Evolutionary conservation across 2,888 invertebrate species (phyloP), one percentile per base, ranked within the genome.

Genomic region (Campoplex capitator): DNA sequence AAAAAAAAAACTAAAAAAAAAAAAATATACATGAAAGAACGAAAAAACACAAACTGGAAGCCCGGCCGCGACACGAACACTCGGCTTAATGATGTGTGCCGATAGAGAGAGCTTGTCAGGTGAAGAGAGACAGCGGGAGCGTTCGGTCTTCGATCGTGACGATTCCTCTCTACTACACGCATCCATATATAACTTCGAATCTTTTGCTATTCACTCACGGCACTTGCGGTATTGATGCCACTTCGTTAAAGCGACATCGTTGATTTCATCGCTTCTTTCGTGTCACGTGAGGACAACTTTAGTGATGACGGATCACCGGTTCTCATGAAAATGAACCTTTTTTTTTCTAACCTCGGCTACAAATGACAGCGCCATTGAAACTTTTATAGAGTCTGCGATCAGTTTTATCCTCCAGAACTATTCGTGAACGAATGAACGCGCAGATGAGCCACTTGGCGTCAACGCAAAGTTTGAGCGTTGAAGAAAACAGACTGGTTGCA

Each of bases 81-180:
- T 92, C 90, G 91, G 92, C 92, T 93, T 93, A 93, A 93, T 93
- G 93, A 93, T 93, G 93, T 93, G 93, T 92, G 92, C 91, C 91
- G 90, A 90, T 90, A 65, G 68, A 90, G 89, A 90, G 90, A 89
- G 90, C 90, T 54, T 76, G 54, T 42, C 42, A 56, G 67, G 68
- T 67, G 51, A 84, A 85, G 70, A 68, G 75, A 51, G 68, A 56
- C 16, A 70, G 51, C 51, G 42, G 48, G 70, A 58, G 28, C 16
- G 42, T 16, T 42, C 58, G 83, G 82, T 85, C 68, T 56, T 82
- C 56, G 71, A 83, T 86, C 86, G 67, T 82, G 80, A 80, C 65
- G 83, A 80, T 84, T 86, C 54, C 62, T 77, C 68, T 70, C 77
- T 76, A 75, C 85, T 76, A 79, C 85, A 76, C 83, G 62, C 75